These are phyloP conservation scores for Piaya cayana DNA, from an alignment of 2,113 vertebrate genomes.

Conservation along the genomic window DNA sequence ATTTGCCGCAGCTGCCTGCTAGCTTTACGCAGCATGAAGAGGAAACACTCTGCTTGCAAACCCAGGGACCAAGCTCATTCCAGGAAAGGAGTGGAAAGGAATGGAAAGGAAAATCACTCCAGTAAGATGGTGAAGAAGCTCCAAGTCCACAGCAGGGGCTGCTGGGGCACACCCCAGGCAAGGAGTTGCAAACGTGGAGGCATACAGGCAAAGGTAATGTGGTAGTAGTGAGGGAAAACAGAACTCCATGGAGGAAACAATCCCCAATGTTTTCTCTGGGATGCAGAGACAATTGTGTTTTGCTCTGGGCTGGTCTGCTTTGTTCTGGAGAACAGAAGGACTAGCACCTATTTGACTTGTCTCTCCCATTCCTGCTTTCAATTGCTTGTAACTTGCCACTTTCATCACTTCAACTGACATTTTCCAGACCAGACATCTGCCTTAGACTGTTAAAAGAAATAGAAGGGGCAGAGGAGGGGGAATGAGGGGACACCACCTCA, in stretches of 20 bases:
- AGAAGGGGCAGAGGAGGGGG: not conserved
- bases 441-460: not conserved
- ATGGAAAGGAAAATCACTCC: not conserved
- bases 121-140: not conserved
- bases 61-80: not conserved
- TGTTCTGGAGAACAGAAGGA: not conserved
- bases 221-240: not conserved
- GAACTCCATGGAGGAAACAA: not conserved
- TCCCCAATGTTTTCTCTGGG: fast-evolving
- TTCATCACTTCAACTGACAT: constrained; percentile 14
- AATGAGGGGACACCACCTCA: no score
- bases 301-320: not conserved
- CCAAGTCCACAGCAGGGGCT: not conserved
- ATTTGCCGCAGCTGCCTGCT: not conserved
- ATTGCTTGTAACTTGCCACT: constrained; percentile 35
- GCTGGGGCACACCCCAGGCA: not conserved
- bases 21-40: not conserved
- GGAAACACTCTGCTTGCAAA: not conserved
- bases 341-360: constrained; percentile 25
- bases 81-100: not conserved
- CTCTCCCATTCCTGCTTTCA: constrained; percentile 6
- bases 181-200: fast-evolving
- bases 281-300: not conserved
- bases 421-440: constrained; percentile 28
- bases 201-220: not conserved